Base-by-base conservation (phyloP, 2,888 invertebrate genomes). In the Phaedon cochleariae region DNA sequence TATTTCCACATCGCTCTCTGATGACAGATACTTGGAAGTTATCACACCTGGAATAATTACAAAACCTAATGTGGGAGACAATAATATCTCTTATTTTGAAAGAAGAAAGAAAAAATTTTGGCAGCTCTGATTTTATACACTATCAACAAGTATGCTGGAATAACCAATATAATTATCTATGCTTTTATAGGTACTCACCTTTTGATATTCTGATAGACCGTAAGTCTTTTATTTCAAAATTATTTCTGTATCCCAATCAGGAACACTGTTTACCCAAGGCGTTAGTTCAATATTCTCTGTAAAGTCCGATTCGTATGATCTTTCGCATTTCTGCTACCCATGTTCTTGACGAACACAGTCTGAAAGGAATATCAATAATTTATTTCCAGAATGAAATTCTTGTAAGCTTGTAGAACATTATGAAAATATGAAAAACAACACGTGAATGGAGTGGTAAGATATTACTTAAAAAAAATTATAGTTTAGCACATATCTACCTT, bases 1-100 rank as follows among this genome's bases (percentile, higher is more conserved):
- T 22, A 51, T 51, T 51, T 51, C 22, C n/a, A 51, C 22, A 21
- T 26, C 51, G 15, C 22, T 51, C 51, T 51, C 51, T 51, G 51
- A 51, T 21, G 51, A 4, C 21, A 21, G 12, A 21, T 51, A 51
- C 51, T 20, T 21, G 51, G 51, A 51, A 51, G 22, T 51, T 21
- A 51, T 21, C 51, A 51, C 22, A 22, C 51, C 51, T 51, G 51
- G 21, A 51, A 51, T 41, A 6, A 41, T 10, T n/a, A n/a, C 3
- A 41, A 41, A 41, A 41, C 41, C 17, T 15, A 41, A 41, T 41
- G 41, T 41, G 17, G 9, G 9, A 41, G 41, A 41, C 41, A 26
- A 41, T 41, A 41, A 2, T 41, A n/a, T n/a, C n/a, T 41, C 5
- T 41, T 15, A 41, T 41, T 41, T 15, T 15, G 3, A 10, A 10